These are phyloP conservation scores for Strix occidentalis DNA, from an alignment of 2,797 vertebrate genomes.

Conservation along the genomic window DNA sequence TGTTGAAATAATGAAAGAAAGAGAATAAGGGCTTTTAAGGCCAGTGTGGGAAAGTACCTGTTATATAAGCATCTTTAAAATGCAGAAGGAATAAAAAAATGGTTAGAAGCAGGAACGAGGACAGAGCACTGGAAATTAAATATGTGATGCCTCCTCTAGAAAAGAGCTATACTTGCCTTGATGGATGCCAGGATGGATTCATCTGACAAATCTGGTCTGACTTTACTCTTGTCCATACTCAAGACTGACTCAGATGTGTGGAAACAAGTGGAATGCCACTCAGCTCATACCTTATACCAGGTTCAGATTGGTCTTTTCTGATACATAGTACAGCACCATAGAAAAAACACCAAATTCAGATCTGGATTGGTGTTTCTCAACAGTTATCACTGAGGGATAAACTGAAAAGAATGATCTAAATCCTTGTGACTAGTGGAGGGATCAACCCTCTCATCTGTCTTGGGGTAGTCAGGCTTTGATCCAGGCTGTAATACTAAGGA, in stretches of 20 bases:
- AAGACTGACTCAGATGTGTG: neutral
- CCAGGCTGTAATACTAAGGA: neutral
- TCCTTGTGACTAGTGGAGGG: neutral
- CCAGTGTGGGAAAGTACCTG: slow-evolving; percentile 15
- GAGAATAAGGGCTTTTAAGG: slow-evolving; percentile 39
- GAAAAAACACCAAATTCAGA: neutral
- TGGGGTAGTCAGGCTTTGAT: neutral
- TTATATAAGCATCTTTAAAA: slow-evolving; percentile 51
- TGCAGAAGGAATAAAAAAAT: neutral
- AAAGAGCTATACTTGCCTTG: neutral
- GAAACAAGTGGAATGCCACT: neutral
- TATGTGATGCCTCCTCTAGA: neutral
- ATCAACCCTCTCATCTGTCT: neutral
- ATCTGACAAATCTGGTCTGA: neutral
- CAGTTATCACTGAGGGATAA: neutral
- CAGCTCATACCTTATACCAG: neutral
- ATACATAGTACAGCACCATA: neutral
- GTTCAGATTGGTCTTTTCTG: neutral
- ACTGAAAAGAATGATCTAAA: neutral
- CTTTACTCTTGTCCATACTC: neutral
- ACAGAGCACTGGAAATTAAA: neutral
- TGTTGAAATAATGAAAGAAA: slow-evolving; percentile 47
- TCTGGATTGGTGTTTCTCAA: neutral
- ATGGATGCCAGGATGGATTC: neutral
- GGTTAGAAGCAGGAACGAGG: neutral